A percentile compares a stretch with the other conserved stretches of the same genome.
phyloP scores from a whole-genome alignment of 2,113 vertebrate genomes.

The Promerops cafer region DNA sequence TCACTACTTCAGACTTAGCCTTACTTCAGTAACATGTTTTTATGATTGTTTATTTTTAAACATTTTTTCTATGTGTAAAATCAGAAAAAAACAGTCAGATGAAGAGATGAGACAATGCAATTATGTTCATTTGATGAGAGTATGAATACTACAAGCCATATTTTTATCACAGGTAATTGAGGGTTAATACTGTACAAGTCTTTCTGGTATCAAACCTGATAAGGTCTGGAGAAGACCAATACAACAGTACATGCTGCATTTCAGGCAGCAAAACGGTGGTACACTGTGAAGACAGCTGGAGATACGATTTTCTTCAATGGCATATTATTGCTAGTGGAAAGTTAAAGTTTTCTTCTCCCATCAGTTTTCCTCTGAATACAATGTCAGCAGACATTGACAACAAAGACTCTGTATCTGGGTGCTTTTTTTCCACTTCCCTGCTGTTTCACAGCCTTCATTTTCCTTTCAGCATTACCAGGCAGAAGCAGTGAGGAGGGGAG shows the following conservation, averaged over 20 bases:
- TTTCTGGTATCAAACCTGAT: neutral
- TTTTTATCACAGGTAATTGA: constrained; percentile 1
- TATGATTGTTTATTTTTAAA: neutral
- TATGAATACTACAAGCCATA: neutral
- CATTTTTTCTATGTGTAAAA: neutral
- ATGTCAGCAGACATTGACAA: neutral
- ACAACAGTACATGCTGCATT: neutral
- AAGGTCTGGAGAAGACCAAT: neutral
- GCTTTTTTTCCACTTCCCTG: neutral
- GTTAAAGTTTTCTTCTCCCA: neutral
- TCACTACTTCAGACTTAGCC: neutral
- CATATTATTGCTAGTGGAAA: neutral
- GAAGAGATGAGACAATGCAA: neutral
- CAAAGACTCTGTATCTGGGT: neutral
- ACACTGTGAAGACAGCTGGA: neutral
- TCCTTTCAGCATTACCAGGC: neutral
- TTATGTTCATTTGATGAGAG: neutral
- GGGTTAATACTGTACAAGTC: neutral
- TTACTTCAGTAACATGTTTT: neutral
- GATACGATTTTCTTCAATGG: neutral
- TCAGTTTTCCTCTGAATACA: neutral
- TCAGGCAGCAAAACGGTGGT: neutral
- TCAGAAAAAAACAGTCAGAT: neutral
- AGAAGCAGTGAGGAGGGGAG: neutral
- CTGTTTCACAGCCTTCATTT: neutral